Conservation (phyloP, 1,140 invertebrate genomes). For the Anastrepha ludens region DNA sequence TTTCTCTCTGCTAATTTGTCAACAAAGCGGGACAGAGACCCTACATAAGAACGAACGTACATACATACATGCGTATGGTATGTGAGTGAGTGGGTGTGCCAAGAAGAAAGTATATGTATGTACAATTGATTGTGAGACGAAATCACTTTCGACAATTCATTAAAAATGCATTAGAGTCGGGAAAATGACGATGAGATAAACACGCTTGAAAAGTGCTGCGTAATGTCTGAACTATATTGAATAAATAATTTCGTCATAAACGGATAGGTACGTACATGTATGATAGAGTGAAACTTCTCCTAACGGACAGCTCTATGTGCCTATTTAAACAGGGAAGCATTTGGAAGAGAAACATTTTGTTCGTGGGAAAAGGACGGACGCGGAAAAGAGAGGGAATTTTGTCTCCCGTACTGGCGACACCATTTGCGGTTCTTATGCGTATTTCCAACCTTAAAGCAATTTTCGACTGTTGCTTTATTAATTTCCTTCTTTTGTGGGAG, state of each 20-base stretch:
- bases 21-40: not conserved
- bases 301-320: too few species aligned
- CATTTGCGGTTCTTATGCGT: too few species aligned
- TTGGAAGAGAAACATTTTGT: too few species aligned
- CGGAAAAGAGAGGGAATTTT: too few species aligned
- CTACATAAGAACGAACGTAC: not conserved
- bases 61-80: not conserved
- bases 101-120: not conserved
- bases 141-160: constrained; percentile 35
- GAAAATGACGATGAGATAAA: not conserved
- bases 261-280: too few species aligned
- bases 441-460: too few species aligned
- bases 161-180: constrained; percentile 33
- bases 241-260: not conserved
- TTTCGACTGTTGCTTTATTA: too few species aligned
- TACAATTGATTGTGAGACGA: not conserved
- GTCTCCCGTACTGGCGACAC: too few species aligned
- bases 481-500: too few species aligned
- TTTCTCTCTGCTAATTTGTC: constrained; percentile 25
- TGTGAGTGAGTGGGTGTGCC: not conserved
- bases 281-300: too few species aligned
- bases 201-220: not conserved
- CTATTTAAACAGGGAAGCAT: too few species aligned
- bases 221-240: not conserved
- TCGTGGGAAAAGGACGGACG: too few species aligned